A percentile compares a stretch with the other conserved stretches of the same genome.
Evolutionary conservation across 2,113 vertebrate species (phyloP).

Genomic region (Amblyornis subalaris): DNA sequence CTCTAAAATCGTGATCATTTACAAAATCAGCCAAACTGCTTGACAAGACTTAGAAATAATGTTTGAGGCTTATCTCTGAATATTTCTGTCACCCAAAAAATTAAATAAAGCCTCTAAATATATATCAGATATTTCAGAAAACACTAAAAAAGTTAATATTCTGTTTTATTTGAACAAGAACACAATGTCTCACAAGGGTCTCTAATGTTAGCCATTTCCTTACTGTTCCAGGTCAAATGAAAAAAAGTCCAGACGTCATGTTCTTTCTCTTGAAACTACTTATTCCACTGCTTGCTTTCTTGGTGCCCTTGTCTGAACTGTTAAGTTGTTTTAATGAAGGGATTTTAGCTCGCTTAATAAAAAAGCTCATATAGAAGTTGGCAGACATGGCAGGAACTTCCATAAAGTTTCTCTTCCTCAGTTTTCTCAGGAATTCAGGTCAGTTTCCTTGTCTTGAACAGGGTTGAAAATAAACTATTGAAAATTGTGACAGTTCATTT

Average conservation of each 20-base stretch:
- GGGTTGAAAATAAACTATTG: neutral
- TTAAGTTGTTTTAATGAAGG: neutral
- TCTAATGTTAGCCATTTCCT: neutral
- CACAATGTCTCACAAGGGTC: neutral
- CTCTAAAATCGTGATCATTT: neutral
- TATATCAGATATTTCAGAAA: neutral
- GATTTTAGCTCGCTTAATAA: neutral
- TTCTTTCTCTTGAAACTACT: neutral
- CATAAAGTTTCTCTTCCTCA: neutral
- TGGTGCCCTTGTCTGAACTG: neutral
- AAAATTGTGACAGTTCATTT: neutral
- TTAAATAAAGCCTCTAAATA: neutral
- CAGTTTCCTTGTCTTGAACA: neutral
- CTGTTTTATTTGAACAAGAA: neutral
- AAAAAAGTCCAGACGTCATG: neutral
- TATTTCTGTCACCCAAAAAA: neutral
- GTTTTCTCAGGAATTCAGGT: neutral
- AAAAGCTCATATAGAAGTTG: neutral
- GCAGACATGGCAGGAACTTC: neutral
- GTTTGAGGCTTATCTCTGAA: neutral
- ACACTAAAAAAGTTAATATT: neutral
- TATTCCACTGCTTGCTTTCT: neutral
- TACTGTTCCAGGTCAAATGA: neutral
- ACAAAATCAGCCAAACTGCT: neutral
- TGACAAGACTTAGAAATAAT: neutral